Conservation (phyloP, 2,888 invertebrate genomes). For the Odontomyia ornata region DNA sequence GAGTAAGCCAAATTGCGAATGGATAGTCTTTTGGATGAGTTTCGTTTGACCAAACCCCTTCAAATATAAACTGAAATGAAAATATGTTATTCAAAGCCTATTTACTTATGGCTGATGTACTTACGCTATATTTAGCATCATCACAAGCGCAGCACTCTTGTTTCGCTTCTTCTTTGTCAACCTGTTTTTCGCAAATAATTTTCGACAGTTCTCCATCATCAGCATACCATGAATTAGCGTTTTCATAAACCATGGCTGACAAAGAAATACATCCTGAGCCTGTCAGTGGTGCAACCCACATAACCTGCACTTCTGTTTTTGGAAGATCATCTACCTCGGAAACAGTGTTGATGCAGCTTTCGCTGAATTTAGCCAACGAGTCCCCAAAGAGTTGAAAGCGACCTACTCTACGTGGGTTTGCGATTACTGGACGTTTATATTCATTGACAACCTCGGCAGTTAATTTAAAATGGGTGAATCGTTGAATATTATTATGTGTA, state of each 20-base stretch:
- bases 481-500: constrained; percentile 73
- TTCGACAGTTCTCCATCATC: constrained; percentile 85
- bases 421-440: constrained; percentile 57
- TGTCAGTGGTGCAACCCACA: constrained; percentile 89
- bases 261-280: constrained; percentile 88
- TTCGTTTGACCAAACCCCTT: constrained; percentile 94
- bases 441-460: constrained; percentile 69
- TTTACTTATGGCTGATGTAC: constrained; percentile 36
- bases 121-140: constrained; percentile 92
- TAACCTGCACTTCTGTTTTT: constrained; percentile 86
- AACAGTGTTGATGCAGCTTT: constrained; percentile 85
- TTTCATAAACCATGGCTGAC: constrained; percentile 89
- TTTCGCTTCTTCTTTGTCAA: constrained; percentile 66
- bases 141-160: constrained; percentile 92
- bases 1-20: constrained; percentile 86
- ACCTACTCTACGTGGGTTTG: constrained; percentile 70
- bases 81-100: background rate
- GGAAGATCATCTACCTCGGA: constrained; percentile 80
- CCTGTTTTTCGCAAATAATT: constrained; percentile 78
- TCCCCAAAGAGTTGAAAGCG: constrained; percentile 76
- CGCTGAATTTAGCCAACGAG: constrained; percentile 71
- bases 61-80: constrained; percentile 75
- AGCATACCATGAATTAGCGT: constrained; percentile 83
- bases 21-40: constrained; percentile 98
- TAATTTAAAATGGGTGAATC: constrained; percentile 82